Evolutionary conservation across 30 jellyfish, hydroid and myxozoan species (phyloP), one percentile per base, ranked within the genome.

Genomic region (Chrysaora quinquecirrha): DNA sequence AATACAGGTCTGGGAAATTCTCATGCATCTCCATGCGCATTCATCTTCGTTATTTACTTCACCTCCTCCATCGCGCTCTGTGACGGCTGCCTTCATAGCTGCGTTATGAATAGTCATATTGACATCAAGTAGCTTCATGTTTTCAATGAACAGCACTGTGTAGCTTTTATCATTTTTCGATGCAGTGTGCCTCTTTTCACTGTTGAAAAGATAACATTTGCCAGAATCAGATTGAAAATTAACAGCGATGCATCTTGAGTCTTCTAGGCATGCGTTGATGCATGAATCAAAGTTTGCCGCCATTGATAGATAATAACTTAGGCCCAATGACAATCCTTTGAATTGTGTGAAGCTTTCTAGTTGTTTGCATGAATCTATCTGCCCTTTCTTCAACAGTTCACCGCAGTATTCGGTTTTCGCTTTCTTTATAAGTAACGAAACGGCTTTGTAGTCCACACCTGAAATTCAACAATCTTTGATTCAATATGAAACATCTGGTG

Each of bases 341-440:
- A 83, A 83, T 22, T 68, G 56, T 10, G 62, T 58, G 61, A 67
- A 82, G 3, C 75, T 71, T 31, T 58, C 71, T 46, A 71, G 29
- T 24, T 54, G 32, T 30, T 71, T 50, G 35, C 93, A 82, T 1
- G 93, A 82, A 56, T 82, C 93, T 11, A 82, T 43, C 2, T 14
- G 16, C 19, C 93, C 93, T 34, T 82, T 33, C 31, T 69, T 38
- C 30, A 58, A 35, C 50, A 82, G 77, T 12, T 82, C 9, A 27
- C 30, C 6, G 65, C 93, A 82, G 79, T 82, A 82, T 19, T 32
- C 7, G 27, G 35, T 3, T 71, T 72, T 82, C 4, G 86, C 62
- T 18, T 21, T 22, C 16, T 34, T n/a, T 29, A 82, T 29, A 18
- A 64, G 28, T 4, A 10, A 19, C 20, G 18, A 4, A 7, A 82